phyloP scores from a whole-genome alignment of 2,113 vertebrate species.

The Pterocles gutturalis region DNA sequence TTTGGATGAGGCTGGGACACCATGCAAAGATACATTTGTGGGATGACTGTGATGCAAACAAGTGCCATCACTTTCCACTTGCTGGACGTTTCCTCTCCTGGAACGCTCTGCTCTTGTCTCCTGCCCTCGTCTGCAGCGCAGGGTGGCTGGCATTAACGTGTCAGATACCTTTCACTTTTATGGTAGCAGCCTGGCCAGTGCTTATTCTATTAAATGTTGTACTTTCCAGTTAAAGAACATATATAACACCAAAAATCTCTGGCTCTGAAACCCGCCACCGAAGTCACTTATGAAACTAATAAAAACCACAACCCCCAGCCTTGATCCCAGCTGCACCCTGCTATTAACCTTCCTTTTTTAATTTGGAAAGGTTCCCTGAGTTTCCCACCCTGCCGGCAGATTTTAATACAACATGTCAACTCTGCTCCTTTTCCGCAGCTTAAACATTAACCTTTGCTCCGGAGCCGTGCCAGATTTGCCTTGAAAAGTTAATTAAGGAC shows the following conservation, averaged over 20 bases:
- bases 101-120: neutral
- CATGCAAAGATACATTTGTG: rapidly evolving
- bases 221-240: neutral
- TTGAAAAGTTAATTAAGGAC: neutral
- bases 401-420: neutral
- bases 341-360: slow-evolving; percentile 3
- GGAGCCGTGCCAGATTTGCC: neutral
- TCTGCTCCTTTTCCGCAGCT: neutral
- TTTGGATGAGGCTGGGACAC: neutral
- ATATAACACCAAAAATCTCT: neutral
- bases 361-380: neutral
- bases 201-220: neutral
- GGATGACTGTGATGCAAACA: neutral
- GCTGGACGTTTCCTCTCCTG: neutral
- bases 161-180: neutral
- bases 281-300: neutral
- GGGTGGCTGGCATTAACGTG: neutral
- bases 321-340: neutral
- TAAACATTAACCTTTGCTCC: neutral
- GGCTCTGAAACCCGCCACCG: neutral
- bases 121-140: neutral
- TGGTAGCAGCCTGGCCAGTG: neutral
- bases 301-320: neutral
- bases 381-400: neutral
- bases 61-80: neutral